Evolutionary conservation across 2,113 vertebrate genomes (phyloP), one percentile per base, ranked within the genome.

Genomic region (Nothoprocta pentlandii): DNA sequence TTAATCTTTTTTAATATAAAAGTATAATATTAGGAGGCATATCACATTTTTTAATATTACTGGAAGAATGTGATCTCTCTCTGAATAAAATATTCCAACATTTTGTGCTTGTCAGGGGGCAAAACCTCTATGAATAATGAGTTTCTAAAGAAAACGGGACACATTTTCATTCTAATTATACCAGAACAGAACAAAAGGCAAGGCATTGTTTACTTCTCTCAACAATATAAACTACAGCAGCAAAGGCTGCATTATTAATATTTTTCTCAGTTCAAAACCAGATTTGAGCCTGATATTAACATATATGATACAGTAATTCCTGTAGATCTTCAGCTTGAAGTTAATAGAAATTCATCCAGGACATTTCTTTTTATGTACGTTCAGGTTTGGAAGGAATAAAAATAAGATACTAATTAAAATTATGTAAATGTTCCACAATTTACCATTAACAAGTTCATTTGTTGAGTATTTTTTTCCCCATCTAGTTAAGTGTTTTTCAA

Each of bases 361-460:
- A 17, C 10, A 42, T 6, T 6, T 90, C 44, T 70, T 56, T 80
- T 64, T 53, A 66, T 51, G 16, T 2, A n/a, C 58, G 34, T 66
- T 14, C 5, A 79, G 73, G 26, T 30, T 84, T 32, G 22, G 42
- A 84, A 81, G 76, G 69, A 90, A 84, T 87, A 84, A 87, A 92
- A 93, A 92, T 32, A 89, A 66, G 47, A 39, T 9, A n/a, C 32
- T 58, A 64, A 84, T 92, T 88, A 93, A 92, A 92, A 79, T 66
- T 69, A 66, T 63, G 58, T 79, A 51, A 76, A 89, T 6, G 11
- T 49, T 67, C 77, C 41, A 74, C 39, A 82, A 80, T 92, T 90
- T 96, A 89, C 46, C 66, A 42, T 80, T 94, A 95, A 84, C 58
- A 76, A 79, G 90, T 90, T 95, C 5, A 81, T 95, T 95, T 90